These are phyloP conservation scores for Nemoura dubitans DNA, from an alignment of 2,888 invertebrate genomes.

Conservation along the genomic window DNA sequence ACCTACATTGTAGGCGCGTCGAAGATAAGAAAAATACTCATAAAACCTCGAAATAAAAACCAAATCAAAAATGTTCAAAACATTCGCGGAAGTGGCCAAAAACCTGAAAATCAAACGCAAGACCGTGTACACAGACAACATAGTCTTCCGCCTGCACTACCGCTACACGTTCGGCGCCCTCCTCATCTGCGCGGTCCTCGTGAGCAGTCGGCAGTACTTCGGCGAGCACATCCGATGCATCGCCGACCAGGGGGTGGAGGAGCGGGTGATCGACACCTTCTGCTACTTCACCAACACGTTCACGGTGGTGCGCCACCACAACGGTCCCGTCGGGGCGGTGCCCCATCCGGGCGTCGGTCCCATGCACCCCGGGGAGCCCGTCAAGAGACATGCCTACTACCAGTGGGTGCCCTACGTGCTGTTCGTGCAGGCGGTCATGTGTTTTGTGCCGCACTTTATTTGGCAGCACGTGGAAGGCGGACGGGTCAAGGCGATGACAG, in stretches of 20 bases:
- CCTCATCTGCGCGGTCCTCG: constrained; percentile 31
- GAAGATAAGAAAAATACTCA: too few relatives aligned
- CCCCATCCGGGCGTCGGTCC: constrained; percentile 55
- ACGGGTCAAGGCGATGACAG: constrained; percentile 54
- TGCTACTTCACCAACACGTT: constrained; percentile 53
- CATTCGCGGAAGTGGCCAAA: constrained; percentile 53
- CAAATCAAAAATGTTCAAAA: constrained; percentile 55
- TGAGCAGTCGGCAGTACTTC: constrained; percentile 38
- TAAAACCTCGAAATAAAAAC: too few relatives aligned
- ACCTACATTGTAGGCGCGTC: too few relatives aligned
- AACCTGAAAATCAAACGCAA: constrained; percentile 53
- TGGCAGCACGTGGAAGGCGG: constrained; percentile 60
- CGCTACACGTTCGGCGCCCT: constrained; percentile 36
- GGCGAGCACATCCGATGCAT: constrained; percentile 44
- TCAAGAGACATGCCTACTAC: constrained; percentile 59
- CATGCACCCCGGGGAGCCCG: constrained; percentile 52
- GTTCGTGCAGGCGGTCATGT: constrained; percentile 59
- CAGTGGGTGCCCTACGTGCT: constrained; percentile 61
- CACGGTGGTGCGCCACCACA: constrained; percentile 47
- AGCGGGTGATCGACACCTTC: constrained; percentile 40
- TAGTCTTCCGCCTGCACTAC: constrained; percentile 38
- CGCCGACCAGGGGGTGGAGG: constrained; percentile 32
- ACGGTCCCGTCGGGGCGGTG: background rate
- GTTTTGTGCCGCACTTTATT: constrained; percentile 58
- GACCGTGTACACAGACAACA: constrained; percentile 15